Conservation (phyloP, 2,888 invertebrate genomes). For the Acanthoscelides obtectus region DNA sequence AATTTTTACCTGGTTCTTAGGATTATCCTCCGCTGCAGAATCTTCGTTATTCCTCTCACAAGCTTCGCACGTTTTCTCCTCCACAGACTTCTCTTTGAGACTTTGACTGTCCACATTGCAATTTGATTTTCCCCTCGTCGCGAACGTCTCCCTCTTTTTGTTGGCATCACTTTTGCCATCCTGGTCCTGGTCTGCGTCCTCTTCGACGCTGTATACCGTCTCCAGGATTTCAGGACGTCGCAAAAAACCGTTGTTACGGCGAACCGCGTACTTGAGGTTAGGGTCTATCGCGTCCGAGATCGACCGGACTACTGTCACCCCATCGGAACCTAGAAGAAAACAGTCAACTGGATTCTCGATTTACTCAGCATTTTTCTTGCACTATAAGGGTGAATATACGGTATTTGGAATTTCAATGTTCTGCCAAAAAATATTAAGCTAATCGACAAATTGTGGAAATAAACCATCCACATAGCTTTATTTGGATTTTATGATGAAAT, state of each 20-base stretch:
- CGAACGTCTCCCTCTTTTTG: slow-evolving; percentile 50
- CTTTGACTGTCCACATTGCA: slow-evolving; percentile 28
- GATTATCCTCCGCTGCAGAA: slow-evolving; percentile 40
- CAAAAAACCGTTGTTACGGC: slow-evolving; percentile 72
- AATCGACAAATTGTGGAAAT: too few species aligned
- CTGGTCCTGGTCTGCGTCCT: slow-evolving; percentile 61
- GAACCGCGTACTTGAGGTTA: slow-evolving; percentile 67
- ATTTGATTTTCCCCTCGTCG: slow-evolving; percentile 36
- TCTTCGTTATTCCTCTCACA: slow-evolving; percentile 39
- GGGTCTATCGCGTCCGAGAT: slow-evolving; percentile 85
- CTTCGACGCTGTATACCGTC: slow-evolving; percentile 83
- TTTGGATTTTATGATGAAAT: too few species aligned
- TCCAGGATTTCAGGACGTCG: slow-evolving; percentile 76
- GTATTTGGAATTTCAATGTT: too few species aligned
- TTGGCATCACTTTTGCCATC: slow-evolving; percentile 51
- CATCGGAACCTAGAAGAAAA: slow-evolving; percentile 49
- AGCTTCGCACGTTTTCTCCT: slow-evolving; percentile 31
- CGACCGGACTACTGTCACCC: slow-evolving; percentile 74
- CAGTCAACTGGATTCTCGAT: too few species aligned
- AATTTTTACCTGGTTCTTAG: slow-evolving; percentile 50
- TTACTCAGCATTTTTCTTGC: too few species aligned
- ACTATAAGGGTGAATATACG: too few species aligned
- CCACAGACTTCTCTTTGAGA: slow-evolving; percentile 28
- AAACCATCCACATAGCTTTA: too few species aligned
- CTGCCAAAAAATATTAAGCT: too few species aligned